Base-by-base conservation (phyloP, 2,888 invertebrate species). In the Orthosia gothica region DNA sequence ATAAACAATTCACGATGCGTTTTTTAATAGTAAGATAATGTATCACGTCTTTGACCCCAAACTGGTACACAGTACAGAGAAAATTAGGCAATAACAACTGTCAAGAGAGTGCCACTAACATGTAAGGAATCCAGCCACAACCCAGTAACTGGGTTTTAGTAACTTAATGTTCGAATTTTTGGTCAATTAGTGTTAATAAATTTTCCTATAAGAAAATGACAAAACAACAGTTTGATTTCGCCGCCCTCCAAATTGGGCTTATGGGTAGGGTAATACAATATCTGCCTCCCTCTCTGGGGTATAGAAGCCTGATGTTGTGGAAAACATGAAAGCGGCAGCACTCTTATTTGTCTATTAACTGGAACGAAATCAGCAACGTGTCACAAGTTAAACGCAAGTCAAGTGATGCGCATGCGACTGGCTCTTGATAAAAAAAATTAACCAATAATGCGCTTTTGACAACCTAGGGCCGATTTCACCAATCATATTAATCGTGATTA, bases 1-100 rank as follows among this genome's bases (percentile, higher is more conserved):
- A 26, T 52, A 75, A 64, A 40, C 40, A 65, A 55, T 71, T 72
- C 16, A 16, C 57, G 9, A 23, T 47, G 73, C 61, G 45, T 73
- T 61, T 40, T 54, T 18, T 23, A 40, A 58, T 58, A 59, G n/a
- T 23, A 23, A n/a, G 47, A 23, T n/a, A 45, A 55, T 52, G 16
- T 50, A 52, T 40, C 32, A 23, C 49, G 16, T 52, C 3, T 18
- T 54, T n/a, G 32, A 52, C 23, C 18, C 18, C 9, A 50, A 13
- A 23, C 50, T n/a, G 52, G 13, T 55, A 54, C 15, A 59, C 13
- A 13, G 16, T 75, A 63, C 18, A 57, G 50, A 11, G 3, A 50
- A 26, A 26, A 61, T 23, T 49, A 20, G 20, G 13, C 13, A 54
- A 49, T 26, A 45, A 45, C 55, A 61, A n/a, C 3, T 20, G 50